Percentiles rank a stretch among this genome's conserved stretches.
Conservation (phyloP, 2,113 vertebrate species). For the Corythoichthys intestinalis region DNA sequence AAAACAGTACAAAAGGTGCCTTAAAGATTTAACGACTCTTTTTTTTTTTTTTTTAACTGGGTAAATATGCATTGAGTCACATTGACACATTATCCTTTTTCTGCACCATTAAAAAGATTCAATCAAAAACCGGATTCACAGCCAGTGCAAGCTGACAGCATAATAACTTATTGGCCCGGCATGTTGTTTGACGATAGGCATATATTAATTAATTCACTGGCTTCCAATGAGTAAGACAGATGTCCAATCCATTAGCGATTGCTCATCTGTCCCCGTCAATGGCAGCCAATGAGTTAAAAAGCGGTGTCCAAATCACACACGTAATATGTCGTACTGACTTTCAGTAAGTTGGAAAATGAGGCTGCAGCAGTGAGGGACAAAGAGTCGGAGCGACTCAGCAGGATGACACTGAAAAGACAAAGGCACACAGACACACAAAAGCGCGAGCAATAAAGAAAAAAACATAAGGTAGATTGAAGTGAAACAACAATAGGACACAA, state of each 20-base stretch:
- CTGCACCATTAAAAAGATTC: background rate
- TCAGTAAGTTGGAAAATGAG: constrained; percentile 87
- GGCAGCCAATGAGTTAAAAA: background rate
- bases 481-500: constrained; percentile 8
- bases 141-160: background rate
- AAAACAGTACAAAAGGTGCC: no score
- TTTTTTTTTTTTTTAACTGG: background rate
- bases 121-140: background rate
- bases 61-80: background rate
- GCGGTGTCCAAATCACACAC: background rate
- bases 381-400: constrained; percentile 87
- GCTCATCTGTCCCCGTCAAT: no score
- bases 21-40: background rate
- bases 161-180: background rate
- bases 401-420: constrained; percentile 85
- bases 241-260: no score
- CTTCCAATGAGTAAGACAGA: no score
- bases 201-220: no score
- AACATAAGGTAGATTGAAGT: background rate
- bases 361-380: constrained; percentile 92
- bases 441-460: background rate
- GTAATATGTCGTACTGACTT: constrained; percentile 79
- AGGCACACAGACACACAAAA: constrained; percentile 13
- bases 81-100: background rate
- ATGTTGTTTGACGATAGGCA: background rate